Percentiles rank a stretch among this genome's conserved stretches.
Conservation (phyloP, 2,888 invertebrate genomes). For the Torymus texanus region DNA sequence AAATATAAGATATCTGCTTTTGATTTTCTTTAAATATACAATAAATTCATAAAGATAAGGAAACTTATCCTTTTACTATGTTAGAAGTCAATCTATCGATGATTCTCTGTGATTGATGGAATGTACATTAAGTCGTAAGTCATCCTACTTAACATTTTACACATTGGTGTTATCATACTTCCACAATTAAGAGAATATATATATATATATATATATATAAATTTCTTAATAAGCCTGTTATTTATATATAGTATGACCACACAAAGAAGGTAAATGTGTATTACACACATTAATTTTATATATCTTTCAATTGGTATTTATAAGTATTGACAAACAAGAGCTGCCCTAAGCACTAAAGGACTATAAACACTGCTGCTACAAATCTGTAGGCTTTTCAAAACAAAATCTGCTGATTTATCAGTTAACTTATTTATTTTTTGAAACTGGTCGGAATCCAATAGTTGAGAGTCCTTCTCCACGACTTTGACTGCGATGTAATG, state of each 20-base stretch:
- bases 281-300: background rate
- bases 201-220: too few relatives aligned
- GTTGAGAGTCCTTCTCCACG: conserved; percentile 15
- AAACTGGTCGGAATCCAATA: background rate
- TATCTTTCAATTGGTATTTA: conserved; percentile 45
- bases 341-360: conserved; percentile 58
- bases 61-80: too few relatives aligned
- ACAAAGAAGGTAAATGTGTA: conserved; percentile 1
- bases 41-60: too few relatives aligned
- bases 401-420: background rate
- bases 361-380: conserved; percentile 59
- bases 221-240: too few relatives aligned
- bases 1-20: too few relatives aligned
- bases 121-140: conserved; percentile 6
- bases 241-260: background rate
- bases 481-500: conserved; percentile 4
- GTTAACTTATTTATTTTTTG: conserved; percentile 15
- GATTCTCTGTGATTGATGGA: background rate
- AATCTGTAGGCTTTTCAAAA: conserved; percentile 49
- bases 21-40: too few relatives aligned
- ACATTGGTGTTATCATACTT: background rate
- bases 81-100: too few relatives aligned
- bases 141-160: background rate
- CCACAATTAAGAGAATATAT: background rate
- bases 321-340: conserved; percentile 60